A percentile compares a stretch with the other conserved stretches of the same genome.
Conservation (phyloP, 1,140 invertebrate species). For the Nasonia vitripennis region DNA sequence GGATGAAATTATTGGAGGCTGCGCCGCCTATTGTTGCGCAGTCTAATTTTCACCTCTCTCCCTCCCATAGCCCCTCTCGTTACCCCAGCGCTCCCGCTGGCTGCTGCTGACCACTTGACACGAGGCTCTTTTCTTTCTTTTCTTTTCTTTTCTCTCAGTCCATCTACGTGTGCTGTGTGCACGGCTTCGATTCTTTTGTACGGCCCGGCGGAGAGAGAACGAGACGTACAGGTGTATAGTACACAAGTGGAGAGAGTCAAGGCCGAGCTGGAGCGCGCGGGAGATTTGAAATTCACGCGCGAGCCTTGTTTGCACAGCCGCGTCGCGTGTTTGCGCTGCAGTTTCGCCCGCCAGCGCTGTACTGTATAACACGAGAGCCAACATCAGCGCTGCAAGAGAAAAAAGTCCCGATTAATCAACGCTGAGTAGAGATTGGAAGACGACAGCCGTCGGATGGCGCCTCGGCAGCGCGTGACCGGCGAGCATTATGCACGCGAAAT, state of each 20-base stretch:
- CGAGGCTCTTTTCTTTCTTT: not conserved
- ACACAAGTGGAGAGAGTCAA: not conserved
- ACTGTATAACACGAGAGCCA: not conserved
- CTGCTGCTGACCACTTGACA: not conserved
- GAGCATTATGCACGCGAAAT: constrained; percentile 61
- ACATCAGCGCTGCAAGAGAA: not conserved
- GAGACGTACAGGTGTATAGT: too few species aligned
- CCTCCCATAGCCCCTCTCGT: not conserved
- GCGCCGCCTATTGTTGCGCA: not conserved
- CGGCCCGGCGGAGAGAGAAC: not conserved
- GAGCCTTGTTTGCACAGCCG: not conserved
- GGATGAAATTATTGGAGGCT: constrained; percentile 57
- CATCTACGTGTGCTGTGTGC: not conserved
- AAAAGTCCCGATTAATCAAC: not conserved
- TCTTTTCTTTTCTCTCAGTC: not conserved
- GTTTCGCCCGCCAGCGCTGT: too few species aligned
- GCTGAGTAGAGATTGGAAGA: not conserved
- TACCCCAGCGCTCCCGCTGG: not conserved
- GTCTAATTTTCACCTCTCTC: constrained; percentile 42
- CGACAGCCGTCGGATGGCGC: constrained; percentile 68
- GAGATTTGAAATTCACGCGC: not conserved
- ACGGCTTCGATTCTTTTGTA: constrained; percentile 23
- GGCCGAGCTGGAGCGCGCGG: not conserved
- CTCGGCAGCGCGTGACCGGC: constrained; percentile 64
- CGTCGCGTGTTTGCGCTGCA: too few species aligned